Evolutionary conservation across 2,888 invertebrate genomes (phyloP), one percentile per base, ranked within the genome.

Genomic region (Drosophila monieri): DNA sequence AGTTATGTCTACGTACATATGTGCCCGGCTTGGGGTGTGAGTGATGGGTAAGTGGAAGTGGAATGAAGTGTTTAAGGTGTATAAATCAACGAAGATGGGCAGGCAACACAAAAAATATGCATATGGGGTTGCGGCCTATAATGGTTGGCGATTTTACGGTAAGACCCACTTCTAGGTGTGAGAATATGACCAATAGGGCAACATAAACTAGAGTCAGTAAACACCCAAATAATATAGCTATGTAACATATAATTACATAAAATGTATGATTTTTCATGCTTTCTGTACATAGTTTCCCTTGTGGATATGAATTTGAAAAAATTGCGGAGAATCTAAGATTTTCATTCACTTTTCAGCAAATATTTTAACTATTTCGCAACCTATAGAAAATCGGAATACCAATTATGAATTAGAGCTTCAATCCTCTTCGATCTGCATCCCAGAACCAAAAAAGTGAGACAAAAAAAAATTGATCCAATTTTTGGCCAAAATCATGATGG

Each of bases 71-170:
- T 64, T 62, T 62, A 64, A 75, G 39, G 41, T 66, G 37, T 21
- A 59, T 44, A 61, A 61, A 60, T 61, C 61, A 61, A 5, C 30
- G 23, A 41, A 61, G 60, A 47, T 39, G 61, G 23, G 21, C 18
- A 37, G 44, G 14, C 58, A 37, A 30, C 35, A 49, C 55, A 27
- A 6, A 41, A 43, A 39, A 27, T 62, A 62, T 65, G 65, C 53
- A 41, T 53, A 43, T 48, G 54, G 46, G 30, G 37, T 41, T 43
- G 47, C 9, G 46, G 15, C 39, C 39, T 41, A 62, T 23, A 21
- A 48, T 43, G 43, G 32, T 15, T 51, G 47, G 48, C 51, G 62
- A 66, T 74, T 75, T 75, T 62, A 76, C 79, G 69, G 69, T 76
- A 54, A 77, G 71, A 77, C 47, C 15, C 8, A 12, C 21, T 15